Base-by-base conservation (phyloP, 2,797 vertebrate genomes). In the Sebastes ruberrimus region DNA sequence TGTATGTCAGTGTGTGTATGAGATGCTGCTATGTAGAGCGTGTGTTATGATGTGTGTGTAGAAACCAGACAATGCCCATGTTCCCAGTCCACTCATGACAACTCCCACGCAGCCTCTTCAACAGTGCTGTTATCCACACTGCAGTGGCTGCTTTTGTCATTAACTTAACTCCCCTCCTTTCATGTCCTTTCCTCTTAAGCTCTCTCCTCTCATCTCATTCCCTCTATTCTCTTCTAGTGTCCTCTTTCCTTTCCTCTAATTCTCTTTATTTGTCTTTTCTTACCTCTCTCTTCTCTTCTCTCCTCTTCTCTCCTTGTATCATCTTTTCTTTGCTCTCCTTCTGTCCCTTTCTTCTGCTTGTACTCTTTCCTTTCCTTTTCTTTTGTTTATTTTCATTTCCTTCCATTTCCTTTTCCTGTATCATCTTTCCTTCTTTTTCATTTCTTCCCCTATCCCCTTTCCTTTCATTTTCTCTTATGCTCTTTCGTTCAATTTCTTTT, bases 31-130 rank as follows among this genome's bases (percentile, higher is more conserved):
- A 22, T 86, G 55, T 66, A 23, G 74, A 85, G 78, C 6, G 20
- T 33, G 53, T 79, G 66, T 79, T 62, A 63, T 80, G 22, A 65
- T 74, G 77, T 85, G 77, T 80, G 56, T 74, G 38, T 80, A 71
- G 53, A 81, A 83, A 77, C 4, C 59, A 76, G 27, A 33, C 77
- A 64, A 42, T 68, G 71, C 64, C 64, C 23, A 49, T 73, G 73
- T 79, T 83, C 30, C 53, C 32, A 18, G 64, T 79, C 63, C 60
- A 71, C 71, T 84, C 55, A 35, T 83, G 63, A 75, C 42, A 74
- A 77, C 81, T 84, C 87, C 88, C 85, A 89, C 82, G 22, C 86
- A 82, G 67, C 22, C 74, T 87, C 75, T 81, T 78, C 49, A 78
- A 4, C 35, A 23, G 35, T 6, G 77, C 38, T 11, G 49, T 32